Percentiles rank a stretch among this genome's conserved stretches.
Evolutionary conservation across 2,888 invertebrate species (phyloP).

Genomic region (Epistrophe eligans): DNA sequence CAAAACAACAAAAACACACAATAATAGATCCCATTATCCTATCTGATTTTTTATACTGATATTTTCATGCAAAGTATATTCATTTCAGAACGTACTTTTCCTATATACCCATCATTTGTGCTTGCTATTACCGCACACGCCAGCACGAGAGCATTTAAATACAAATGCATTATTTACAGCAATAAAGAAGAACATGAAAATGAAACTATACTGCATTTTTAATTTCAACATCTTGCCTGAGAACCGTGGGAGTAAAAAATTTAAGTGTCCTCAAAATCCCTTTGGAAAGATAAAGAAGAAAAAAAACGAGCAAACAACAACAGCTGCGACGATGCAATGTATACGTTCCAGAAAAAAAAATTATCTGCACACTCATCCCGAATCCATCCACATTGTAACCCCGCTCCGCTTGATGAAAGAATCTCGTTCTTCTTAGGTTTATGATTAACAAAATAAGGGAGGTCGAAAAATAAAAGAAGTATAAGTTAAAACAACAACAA

Average conservation of each 20-base stretch:
- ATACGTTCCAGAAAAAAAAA: constrained; percentile 47
- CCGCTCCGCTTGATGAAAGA: constrained; percentile 50
- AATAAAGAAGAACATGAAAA: not conserved
- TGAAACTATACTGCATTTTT: constrained; percentile 9
- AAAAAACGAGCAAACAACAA: constrained; percentile 51
- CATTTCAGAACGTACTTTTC: constrained; percentile 25
- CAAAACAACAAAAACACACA: not conserved
- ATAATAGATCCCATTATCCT: constrained; percentile 31
- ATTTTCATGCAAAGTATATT: constrained; percentile 31
- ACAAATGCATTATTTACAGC: constrained; percentile 3
- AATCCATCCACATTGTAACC: constrained; percentile 26
- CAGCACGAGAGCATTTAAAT: constrained; percentile 47
- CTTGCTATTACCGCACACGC: constrained; percentile 46
- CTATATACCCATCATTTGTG: not conserved
- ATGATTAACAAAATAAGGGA: constrained; percentile 20
- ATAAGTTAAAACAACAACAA: constrained; percentile 28
- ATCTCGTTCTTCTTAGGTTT: constrained; percentile 24
- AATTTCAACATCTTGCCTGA: constrained; percentile 45
- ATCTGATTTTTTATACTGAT: constrained; percentile 25
- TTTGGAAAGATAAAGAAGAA: constrained; percentile 26
- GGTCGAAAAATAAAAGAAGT: constrained; percentile 14
- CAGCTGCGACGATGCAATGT: constrained; percentile 60
- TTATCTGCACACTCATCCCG: constrained; percentile 42
- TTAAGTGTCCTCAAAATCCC: constrained; percentile 48
- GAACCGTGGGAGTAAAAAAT: constrained; percentile 68